Base-by-base conservation (phyloP, 2,888 invertebrate species). In the Troilus luridus region DNA sequence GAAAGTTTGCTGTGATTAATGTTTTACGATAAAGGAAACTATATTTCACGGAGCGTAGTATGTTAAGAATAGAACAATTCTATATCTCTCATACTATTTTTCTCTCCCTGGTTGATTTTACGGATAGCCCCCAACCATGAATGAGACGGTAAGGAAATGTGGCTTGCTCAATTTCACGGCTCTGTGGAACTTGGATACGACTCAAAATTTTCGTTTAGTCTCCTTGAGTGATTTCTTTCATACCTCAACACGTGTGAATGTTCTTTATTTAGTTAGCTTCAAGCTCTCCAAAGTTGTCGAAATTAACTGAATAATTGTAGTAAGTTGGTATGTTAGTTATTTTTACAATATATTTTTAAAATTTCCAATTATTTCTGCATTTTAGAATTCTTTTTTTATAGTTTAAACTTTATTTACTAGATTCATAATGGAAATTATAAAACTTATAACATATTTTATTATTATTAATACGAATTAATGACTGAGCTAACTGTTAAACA, bases 101-200 rank as follows among this genome's bases (percentile, higher is more conserved):
- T 77, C 85, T 56, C 56, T 12, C 56, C 56, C 56, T 41, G 85
- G 56, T 56, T 56, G 56, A 85, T 54, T 56, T n/a, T 8, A 11
- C n/a, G 56, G 54, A 58, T n/a, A 56, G 56, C 5, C 12, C 6
- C 17, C 0, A 1, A n/a, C 41, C 56, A 58, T 85, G 85, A 85
- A 85, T 85, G 85, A 85, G 56, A n/a, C 85, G n/a, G 56, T 58
- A 85, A 6, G 85, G 85, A 85, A 58, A 54, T 58, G 85, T 85
- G 85, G 56, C 85, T 56, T 58, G 54, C 85, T 85, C 85, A 85
- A 85, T 85, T 85, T 85, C 85, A 85, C 85, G 85, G 85, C 41
- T 85, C 56, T n/a, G 56, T 58, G 85, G 85, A 56, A 56, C 56
- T 85, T 85, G 85, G 85, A 54, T 85, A 58, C 85, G 85, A 85